Conservation (phyloP, 1,140 invertebrate genomes). For the Papilio dardanus region DNA sequence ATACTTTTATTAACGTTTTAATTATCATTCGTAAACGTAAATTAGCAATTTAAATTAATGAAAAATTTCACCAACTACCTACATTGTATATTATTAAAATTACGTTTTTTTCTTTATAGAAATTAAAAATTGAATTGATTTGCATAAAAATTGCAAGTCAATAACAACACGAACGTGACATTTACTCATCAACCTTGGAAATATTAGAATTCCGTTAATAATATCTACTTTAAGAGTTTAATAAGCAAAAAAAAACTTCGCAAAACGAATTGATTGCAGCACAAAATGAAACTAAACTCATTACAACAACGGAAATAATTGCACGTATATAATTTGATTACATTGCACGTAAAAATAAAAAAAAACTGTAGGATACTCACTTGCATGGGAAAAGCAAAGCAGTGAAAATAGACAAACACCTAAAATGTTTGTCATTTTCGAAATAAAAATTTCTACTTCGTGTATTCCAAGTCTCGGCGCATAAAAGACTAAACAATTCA, state of each 20-base stretch:
- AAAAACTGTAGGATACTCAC: conserved; percentile 53
- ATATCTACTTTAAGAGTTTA: background rate
- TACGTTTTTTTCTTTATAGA: too few species aligned
- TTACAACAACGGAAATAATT: conserved; percentile 53
- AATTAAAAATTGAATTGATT: background rate
- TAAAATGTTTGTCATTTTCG: conserved; percentile 71
- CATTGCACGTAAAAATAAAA: conserved; percentile 39
- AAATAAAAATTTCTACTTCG: conserved; percentile 43
- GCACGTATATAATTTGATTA: conserved; percentile 38
- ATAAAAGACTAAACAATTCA: conserved; percentile 59
- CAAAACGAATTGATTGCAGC: conserved; percentile 15
- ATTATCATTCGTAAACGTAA: background rate
- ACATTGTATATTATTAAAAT: background rate
- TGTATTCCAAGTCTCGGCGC: conserved; percentile 40
- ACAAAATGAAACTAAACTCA: conserved; percentile 29
- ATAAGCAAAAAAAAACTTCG: conserved; percentile 2
- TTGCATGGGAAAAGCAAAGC: conserved; percentile 63
- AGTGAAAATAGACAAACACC: conserved; percentile 68
- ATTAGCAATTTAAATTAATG: background rate
- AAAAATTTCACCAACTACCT: background rate
- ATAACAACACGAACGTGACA: conserved; percentile 2
- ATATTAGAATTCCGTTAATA: background rate
- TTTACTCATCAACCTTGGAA: background rate
- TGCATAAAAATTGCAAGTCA: background rate
- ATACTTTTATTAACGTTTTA: background rate